phyloP scores from a whole-genome alignment of 2,888 invertebrate species.

The Dione vanillae region DNA sequence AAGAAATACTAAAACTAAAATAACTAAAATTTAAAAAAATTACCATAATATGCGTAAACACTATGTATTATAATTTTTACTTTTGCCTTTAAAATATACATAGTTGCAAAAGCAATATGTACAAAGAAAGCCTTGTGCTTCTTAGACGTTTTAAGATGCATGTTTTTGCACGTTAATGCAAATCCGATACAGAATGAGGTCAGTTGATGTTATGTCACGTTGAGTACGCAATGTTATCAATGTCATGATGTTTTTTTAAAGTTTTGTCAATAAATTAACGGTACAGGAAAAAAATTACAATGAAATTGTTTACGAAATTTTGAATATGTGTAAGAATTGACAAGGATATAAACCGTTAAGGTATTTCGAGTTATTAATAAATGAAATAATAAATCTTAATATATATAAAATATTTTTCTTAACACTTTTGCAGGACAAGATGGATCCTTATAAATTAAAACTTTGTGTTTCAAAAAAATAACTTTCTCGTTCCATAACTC shows the following conservation, averaged over 20 bases:
- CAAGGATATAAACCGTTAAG: no score
- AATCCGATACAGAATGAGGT: slow-evolving; percentile 39
- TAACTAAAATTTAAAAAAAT: no score
- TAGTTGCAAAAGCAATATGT: slow-evolving; percentile 28
- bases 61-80: background rate
- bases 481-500: no score
- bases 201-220: slow-evolving; percentile 42
- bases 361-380: no score
- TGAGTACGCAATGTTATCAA: slow-evolving; percentile 40
- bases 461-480: no score
- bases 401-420: background rate
- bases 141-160: slow-evolving; percentile 41
- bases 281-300: slow-evolving; percentile 3
- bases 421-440: no score
- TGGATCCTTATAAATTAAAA: no score
- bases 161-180: slow-evolving; percentile 43
- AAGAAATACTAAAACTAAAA: no score
- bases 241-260: slow-evolving; percentile 40
- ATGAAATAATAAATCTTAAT: no score
- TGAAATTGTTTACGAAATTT: background rate
- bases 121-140: slow-evolving; percentile 43
- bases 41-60: no score
- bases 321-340: background rate
- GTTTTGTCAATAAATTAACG: slow-evolving; percentile 24
- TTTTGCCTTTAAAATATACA: slow-evolving; percentile 16